Base-by-base conservation (phyloP, 2,888 invertebrate species). In the Brachyptera risi region DNA sequence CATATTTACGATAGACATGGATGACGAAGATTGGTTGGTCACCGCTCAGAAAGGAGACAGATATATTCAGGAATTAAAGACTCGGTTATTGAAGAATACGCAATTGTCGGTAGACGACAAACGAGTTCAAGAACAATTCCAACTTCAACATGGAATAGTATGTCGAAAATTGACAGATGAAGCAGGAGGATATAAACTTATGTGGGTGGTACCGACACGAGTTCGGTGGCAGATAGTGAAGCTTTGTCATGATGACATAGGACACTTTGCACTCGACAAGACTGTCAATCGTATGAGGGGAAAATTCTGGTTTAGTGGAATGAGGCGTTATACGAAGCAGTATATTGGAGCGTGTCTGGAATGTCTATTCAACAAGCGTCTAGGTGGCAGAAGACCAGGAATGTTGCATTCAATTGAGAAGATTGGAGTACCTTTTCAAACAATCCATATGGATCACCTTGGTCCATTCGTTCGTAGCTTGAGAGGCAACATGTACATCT, bases 221-320 rank as follows among this genome's bases (percentile, higher is more conserved):
- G 65, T 63, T 3, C 61, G 67, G 13, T 69, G 67, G 68, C 65
- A 68, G 56, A 62, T 69, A 17, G 60, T 66, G 2, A 38, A 61
- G 58, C 15, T 50, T 5, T 64, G 65, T 40, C 69, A 71, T 54
- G 69, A 71, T 58, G 66, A 68, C 4, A 61, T 68, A 15, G 70
- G 70, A 11, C 71, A 71, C 60, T 71, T 69, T 60, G 63, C 65
- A 1, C 38, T 68, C 0, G 68, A 69, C 15, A 69, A 69, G 40
- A 69, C 69, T 19, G 13, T 69, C 11, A 40, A 65, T 17, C 62
- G 64, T 5, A 63, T 69, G 1, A 51, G 38, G 24, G 24, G 56
- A n/a, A 24, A 47, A 17, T 69, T 58, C 61, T 70, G 69, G 69
- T 70, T 70, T 56, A 59, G 66, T 1, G 65, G 63, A 37, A 68